Percentiles rank a stretch among this genome's conserved stretches.
These are phyloP conservation scores for Tiaroga cobitis DNA, from an alignment of 2,797 vertebrate genomes.

Conservation along the genomic window DNA sequence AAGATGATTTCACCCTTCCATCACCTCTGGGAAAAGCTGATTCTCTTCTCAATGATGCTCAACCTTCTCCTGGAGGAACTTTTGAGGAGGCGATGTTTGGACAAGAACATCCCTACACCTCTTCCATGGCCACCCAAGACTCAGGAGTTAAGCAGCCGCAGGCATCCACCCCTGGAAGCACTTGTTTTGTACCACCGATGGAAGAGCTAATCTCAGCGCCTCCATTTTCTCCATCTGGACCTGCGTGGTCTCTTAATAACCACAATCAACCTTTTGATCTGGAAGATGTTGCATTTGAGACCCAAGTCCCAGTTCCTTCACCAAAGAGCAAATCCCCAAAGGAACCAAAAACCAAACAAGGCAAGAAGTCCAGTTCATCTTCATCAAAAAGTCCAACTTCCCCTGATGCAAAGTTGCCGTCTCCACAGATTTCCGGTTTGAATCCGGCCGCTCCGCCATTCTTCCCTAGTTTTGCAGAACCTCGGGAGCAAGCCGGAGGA, in stretches of 20 bases:
- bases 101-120: conserved; percentile 56
- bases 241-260: conserved; percentile 71
- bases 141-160: conserved; percentile 25
- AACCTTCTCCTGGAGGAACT: conserved; percentile 11
- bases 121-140: conserved; percentile 57
- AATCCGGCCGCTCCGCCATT: conserved; percentile 82
- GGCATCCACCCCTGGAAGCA: conserved; percentile 60
- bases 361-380: conserved; percentile 66
- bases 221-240: conserved; percentile 74
- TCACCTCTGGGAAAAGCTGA: conserved; percentile 47
- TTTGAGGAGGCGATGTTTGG: conserved; percentile 68
- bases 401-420: conserved; percentile 62
- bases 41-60: conserved; percentile 43
- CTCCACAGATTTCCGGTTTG: conserved; percentile 71
- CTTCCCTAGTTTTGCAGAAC: conserved; percentile 78
- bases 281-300: conserved; percentile 66
- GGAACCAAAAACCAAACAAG: conserved; percentile 66
- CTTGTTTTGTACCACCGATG: conserved; percentile 52
- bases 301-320: conserved; percentile 68
- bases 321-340: conserved; percentile 74
- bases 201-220: conserved; percentile 72
- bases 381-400: conserved; percentile 72
- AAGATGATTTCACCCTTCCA: conserved; percentile 56
- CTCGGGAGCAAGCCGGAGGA: conserved; percentile 65
- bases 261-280: conserved; percentile 68